phyloP scores from a whole-genome alignment of 1,140 invertebrate genomes.

The Arion vulgaris region DNA sequence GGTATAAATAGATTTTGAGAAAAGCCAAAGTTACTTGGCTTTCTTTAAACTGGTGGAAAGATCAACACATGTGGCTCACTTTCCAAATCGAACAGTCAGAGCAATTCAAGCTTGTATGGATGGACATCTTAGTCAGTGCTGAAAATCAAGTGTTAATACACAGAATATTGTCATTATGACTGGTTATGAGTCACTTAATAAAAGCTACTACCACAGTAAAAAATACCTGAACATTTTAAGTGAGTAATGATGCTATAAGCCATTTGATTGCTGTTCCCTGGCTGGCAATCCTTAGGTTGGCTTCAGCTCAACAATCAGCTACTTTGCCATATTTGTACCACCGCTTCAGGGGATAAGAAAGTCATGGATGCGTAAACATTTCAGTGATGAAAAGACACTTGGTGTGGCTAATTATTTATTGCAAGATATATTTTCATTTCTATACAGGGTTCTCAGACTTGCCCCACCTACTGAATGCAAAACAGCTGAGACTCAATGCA shows the following conservation, averaged over 20 bases:
- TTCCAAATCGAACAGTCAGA: neutral
- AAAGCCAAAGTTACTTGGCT: neutral
- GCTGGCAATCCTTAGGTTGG: conserved; percentile 38
- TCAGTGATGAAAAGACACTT: conserved; percentile 23
- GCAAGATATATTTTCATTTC: neutral
- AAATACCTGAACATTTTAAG: conserved; percentile 44
- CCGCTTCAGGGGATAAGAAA: conserved; percentile 43
- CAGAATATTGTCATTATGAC: neutral
- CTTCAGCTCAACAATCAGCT: conserved; percentile 41
- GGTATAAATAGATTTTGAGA: neutral
- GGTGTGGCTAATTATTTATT: neutral
- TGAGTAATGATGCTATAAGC: conserved; percentile 39
- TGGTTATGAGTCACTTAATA: conserved; percentile 25
- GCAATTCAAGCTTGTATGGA: neutral
- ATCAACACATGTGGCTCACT: conserved; percentile 8
- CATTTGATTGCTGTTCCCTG: conserved; percentile 41
- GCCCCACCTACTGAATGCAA: neutral
- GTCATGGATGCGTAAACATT: conserved; percentile 34
- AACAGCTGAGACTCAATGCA: neutral
- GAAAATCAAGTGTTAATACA: neutral
- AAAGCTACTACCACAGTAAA: conserved; percentile 42
- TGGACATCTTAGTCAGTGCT: neutral
- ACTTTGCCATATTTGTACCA: conserved; percentile 41
- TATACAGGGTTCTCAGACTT: neutral
- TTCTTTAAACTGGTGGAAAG: neutral